Evolutionary conservation across 2,888 invertebrate species (phyloP).

Genomic region (Calameuta idolon): DNA sequence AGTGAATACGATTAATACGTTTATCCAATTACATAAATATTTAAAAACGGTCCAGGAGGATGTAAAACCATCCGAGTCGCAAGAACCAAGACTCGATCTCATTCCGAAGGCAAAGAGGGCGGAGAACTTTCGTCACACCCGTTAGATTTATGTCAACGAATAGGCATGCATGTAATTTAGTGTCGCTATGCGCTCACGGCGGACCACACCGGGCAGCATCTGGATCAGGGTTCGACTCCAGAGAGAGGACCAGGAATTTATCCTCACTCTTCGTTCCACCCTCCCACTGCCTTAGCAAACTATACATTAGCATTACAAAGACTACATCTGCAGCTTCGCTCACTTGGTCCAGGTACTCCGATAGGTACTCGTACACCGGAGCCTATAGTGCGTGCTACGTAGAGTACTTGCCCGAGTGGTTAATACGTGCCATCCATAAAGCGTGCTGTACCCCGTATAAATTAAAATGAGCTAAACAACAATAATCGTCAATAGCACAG

Average conservation of each 20-base stretch:
- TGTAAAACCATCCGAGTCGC: slow-evolving; percentile 5
- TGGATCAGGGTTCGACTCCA: slow-evolving; percentile 17
- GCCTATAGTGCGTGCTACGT: too few species aligned
- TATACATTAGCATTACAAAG: slow-evolving; percentile 51
- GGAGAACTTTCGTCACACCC: slow-evolving; percentile 36
- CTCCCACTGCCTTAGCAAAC: slow-evolving; percentile 33
- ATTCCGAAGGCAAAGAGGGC: slow-evolving; percentile 23
- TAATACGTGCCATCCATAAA: too few species aligned
- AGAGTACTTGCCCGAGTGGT: too few species aligned
- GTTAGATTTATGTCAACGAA: slow-evolving; percentile 36
- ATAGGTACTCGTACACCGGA: too few species aligned
- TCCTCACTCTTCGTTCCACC: slow-evolving; percentile 16
- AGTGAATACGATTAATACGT: slow-evolving; percentile 43
- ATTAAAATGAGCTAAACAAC: too few species aligned
- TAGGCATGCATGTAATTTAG: slow-evolving; percentile 25
- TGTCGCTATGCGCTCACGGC: slow-evolving; percentile 19
- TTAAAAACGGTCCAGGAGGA: slow-evolving; percentile 38
- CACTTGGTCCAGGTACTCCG: slow-evolving; percentile 16
- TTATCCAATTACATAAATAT: slow-evolving; percentile 56
- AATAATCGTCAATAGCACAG: too few species aligned
- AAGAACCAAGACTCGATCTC: slow-evolving; percentile 29
- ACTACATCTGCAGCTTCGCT: slow-evolving; percentile 48
- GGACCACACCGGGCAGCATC: slow-evolving; percentile 23
- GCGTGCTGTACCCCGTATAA: too few species aligned
- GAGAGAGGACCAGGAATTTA: slow-evolving; percentile 13